Base-by-base conservation (phyloP, 2,113 vertebrate species). In the Phyllostomus discolor region DNA sequence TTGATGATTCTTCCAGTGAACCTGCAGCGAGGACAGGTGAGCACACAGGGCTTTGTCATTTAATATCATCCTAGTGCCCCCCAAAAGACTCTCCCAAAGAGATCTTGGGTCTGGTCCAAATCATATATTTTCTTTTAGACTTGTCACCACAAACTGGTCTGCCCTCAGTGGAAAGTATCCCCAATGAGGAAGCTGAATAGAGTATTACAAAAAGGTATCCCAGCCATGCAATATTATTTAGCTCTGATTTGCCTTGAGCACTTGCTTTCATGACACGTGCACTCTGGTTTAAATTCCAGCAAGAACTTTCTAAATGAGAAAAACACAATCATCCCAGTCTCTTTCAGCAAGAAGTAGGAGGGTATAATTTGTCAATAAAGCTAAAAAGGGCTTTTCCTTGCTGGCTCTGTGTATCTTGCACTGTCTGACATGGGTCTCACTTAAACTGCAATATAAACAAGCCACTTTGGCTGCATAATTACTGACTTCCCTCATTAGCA, bases 1-100 rank as follows among this genome's bases (percentile, higher is more conserved):
- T 99, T 98, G 96, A 99, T 98, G 28, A 98, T 98, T 97, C 93
- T 99, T 96, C 99, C 99, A 22, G 99, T 99, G 97, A 99, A 98
- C 97, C 99, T 99, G 96, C 4, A 98, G 98, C 81, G 67, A 97
- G 66, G 86, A 50, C n/a, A 88, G 48, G 0, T 95, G 41, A 89
- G 38, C 1, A 59, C 50, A 93, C 41, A 72, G 33, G 15, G 0
- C 5, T 46, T 24, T 88, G 43, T 72, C 50, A 83, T 31, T 90
- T 87, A 69, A 31, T 46, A 54, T 22, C 26, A 72, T 62, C 11
- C 7, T 10, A 11, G 11, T 41, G 8, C 15, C 16, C 14, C 48
- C 12, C 28, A 50, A 28, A 83, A 87, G 16, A 43, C 46, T 38
- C 22, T 41, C n/a, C 46, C 41, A 84, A 62, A 92, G 50, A 78